Base-by-base conservation (phyloP, 2,888 invertebrate species). In the Syrista parreyssii region DNA sequence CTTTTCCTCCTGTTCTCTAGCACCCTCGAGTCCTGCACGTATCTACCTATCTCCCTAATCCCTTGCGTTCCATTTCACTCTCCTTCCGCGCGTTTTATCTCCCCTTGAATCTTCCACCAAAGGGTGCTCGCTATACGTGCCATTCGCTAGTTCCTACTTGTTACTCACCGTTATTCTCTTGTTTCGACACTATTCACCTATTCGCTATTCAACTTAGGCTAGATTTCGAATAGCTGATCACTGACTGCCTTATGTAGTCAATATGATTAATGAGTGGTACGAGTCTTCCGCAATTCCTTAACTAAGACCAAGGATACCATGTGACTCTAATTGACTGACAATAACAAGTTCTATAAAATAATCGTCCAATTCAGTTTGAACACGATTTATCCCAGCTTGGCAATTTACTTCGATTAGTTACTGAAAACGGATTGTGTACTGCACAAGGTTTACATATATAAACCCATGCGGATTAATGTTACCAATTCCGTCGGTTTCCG, bases 41-140 rank as follows among this genome's bases (percentile, higher is more conserved):
- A 31, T 55, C 71, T 33, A 79, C 80, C 78, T 82, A 81, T 82
- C 80, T 81, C 77, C 77, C 80, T 80, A 79, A 80, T 81, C 75
- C 76, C 79, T 80, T 78, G 75, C 78, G 76, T 78, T 79, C 76
- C 80, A 68, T 72, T 82, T 80, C 75, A 74, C 78, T 68, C 35
- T 77, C 76, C 78, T 75, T 76, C 71, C 30, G 55, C 74, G 69
- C 34, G 55, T 55, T 15, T 73, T 78, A 78, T 78, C 78, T 80
- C 79, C 80, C 79, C 79, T 79, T 68, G 30, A 72, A 78, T 82
- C 78, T 79, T 80, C 75, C 11, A 68, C 68, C 75, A 72, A 75
- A 71, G 77, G 75, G 36, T 36, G 71, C 30, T 33, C 34, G 68
- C 68, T 55, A 15, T 55, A 36, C 40, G 33, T 74, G 77, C 74